These are phyloP conservation scores for Calliopum simillimum DNA, from an alignment of 2,888 invertebrate species.

Conservation along the genomic window DNA sequence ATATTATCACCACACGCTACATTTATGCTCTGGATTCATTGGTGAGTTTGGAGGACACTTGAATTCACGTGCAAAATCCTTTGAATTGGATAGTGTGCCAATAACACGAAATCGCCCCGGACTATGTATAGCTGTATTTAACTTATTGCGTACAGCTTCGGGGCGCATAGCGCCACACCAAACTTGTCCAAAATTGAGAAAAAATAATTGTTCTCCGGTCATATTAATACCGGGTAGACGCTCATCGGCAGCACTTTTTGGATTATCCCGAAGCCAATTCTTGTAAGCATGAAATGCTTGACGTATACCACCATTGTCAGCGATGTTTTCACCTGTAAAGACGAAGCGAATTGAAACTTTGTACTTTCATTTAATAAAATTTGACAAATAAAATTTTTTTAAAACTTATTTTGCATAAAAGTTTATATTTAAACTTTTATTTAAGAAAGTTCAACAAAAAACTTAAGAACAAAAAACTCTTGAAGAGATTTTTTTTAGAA, in stretches of 20 bases:
- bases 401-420: not conserved
- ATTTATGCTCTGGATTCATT: slow-evolving; percentile 84
- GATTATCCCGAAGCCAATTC: slow-evolving; percentile 77
- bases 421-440: not conserved
- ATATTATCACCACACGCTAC: slow-evolving; percentile 79
- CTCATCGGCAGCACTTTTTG: slow-evolving; percentile 70
- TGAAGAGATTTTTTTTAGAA: too few species aligned
- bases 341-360: not conserved
- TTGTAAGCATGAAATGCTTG: slow-evolving; percentile 90
- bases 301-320: slow-evolving; percentile 95
- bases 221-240: slow-evolving; percentile 79
- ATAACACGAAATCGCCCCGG: slow-evolving; percentile 85
- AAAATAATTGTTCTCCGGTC: slow-evolving; percentile 86
- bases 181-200: slow-evolving; percentile 89
- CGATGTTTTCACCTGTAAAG: slow-evolving; percentile 85
- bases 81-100: slow-evolving; percentile 81
- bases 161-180: slow-evolving; percentile 87
- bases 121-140: slow-evolving; percentile 86
- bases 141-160: slow-evolving; percentile 81
- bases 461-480: too few species aligned
- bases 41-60: slow-evolving; percentile 77
- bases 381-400: not conserved
- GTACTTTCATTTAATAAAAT: not conserved
- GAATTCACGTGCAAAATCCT: slow-evolving; percentile 81
- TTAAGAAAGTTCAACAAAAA: not conserved